A percentile compares a stretch with the other conserved stretches of the same genome.
Conservation (phyloP, 2,888 invertebrate species). For the Candidula unifasciata region DNA sequence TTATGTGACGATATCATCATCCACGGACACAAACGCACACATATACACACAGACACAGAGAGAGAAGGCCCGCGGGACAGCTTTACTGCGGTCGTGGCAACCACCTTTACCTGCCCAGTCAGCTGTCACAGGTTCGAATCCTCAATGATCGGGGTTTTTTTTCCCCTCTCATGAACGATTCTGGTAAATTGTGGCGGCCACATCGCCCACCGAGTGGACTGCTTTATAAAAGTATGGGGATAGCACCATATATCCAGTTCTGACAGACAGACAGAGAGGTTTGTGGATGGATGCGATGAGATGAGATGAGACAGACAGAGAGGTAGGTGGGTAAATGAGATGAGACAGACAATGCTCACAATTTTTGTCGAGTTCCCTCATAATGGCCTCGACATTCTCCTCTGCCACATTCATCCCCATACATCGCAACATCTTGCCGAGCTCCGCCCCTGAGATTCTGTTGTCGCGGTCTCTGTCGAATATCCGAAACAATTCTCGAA, state of each 20-base stretch:
- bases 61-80: background rate
- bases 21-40: background rate
- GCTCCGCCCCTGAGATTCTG: conserved; percentile 62
- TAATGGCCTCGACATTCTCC: conserved; percentile 60
- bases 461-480: conserved; percentile 70
- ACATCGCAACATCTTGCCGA: conserved; percentile 68
- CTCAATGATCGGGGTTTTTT: no score
- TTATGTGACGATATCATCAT: no score
- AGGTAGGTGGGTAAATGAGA: background rate
- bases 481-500: conserved; percentile 64
- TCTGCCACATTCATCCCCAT: conserved; percentile 65
- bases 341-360: background rate
- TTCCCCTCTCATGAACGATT: no score
- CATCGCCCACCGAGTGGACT: no score
- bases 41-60: background rate
- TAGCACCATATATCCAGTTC: no score
- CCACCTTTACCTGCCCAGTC: no score
- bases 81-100: no score
- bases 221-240: no score
- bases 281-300: background rate
- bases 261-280: background rate
- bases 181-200: no score
- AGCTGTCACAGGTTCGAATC: no score
- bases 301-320: background rate
- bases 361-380: conserved; percentile 61